Evolutionary conservation across 2,888 invertebrate genomes (phyloP), one percentile per base, ranked within the genome.

Genomic region (Eudemis profundana): DNA sequence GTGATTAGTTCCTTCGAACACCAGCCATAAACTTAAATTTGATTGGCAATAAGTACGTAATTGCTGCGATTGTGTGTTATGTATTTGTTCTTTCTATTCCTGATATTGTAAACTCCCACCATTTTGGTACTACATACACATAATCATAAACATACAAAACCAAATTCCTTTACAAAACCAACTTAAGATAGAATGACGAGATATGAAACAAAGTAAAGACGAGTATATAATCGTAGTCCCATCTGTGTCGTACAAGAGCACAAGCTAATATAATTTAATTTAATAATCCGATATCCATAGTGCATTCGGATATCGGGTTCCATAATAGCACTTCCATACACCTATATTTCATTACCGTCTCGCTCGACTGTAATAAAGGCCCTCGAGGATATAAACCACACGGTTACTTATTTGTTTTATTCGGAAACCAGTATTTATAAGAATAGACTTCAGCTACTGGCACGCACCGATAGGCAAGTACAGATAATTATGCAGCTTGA

Each of bases 331-430:
- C 69, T 23, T 14, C 23, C 15, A 69, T 74, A 73, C 75, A 78
- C 77, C 78, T 83, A 78, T 82, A 78, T 79, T 84, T 83, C 83
- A 82, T 83, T 79, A 75, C 72, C n/a, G n/a, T n/a, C n/a, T n/a
- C n/a, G n/a, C 72, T 78, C 73, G 69, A 69, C 73, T 72, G 73
- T 74, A 80, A 79, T 80, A 82, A 76, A 78, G 72, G 74, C 75
- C 70, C 67, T 69, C 53, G 60, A 69, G 68, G 33, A 61, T 76
- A 72, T 74, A 76, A 78, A 78, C 73, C 70, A 70, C 74, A 77
- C 70, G 74, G 76, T 79, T 81, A 75, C 78, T 78, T 80, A 69
- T 75, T 74, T 79, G 72, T 78, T 81, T 79, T 78, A 74, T 70
- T 29, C n/a, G 15, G 38, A 21, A 53, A 53, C 53, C 40, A 42